Percentiles rank a stretch among this genome's conserved stretches.
Conservation (phyloP, 2,888 invertebrate genomes). For the Nudaria mundana region DNA sequence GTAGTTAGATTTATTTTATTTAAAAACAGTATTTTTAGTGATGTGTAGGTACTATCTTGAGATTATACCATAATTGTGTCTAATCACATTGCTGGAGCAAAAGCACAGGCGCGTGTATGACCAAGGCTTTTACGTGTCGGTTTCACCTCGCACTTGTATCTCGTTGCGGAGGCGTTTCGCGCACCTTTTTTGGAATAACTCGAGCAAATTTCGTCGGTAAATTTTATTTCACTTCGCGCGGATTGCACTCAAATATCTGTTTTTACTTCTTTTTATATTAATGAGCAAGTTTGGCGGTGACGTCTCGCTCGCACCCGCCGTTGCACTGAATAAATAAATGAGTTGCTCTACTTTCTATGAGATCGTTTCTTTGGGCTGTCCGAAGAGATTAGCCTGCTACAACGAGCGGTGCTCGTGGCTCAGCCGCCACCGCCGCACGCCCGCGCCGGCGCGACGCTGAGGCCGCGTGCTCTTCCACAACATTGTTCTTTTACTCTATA, state of each 20-base stretch:
- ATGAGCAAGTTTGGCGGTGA: slow-evolving; percentile 72
- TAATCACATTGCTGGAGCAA: slow-evolving; percentile 37
- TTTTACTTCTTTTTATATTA: slow-evolving; percentile 82
- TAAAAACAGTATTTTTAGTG: slow-evolving; percentile 31
- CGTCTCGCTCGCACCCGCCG: slow-evolving; percentile 69
- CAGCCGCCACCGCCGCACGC: slow-evolving; percentile 19
- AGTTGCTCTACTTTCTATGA: slow-evolving; percentile 80
- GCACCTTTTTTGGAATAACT: slow-evolving; percentile 78
- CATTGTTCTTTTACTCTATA: slow-evolving; percentile 52
- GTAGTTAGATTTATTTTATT: too few relatives aligned
- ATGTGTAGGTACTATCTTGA: slow-evolving; percentile 4
- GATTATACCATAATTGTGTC: slow-evolving; percentile 33
- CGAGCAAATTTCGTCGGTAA: slow-evolving; percentile 78
- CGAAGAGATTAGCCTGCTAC: slow-evolving; percentile 51
- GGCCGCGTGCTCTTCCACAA: slow-evolving; percentile 22
- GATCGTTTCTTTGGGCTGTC: slow-evolving; percentile 73
- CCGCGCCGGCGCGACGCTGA: slow-evolving; percentile 2
- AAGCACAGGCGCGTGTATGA: slow-evolving; percentile 35
- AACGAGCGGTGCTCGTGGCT: slow-evolving; percentile 28
- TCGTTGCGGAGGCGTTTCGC: slow-evolving; percentile 66
- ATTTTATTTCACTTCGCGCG: slow-evolving; percentile 73
- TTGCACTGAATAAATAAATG: slow-evolving; percentile 79
- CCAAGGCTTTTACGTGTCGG: slow-evolving; percentile 67
- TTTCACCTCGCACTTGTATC: slow-evolving; percentile 74
- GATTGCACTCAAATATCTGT: slow-evolving; percentile 74